Conservation (phyloP, 2,888 invertebrate species). For the Amiota minor region DNA sequence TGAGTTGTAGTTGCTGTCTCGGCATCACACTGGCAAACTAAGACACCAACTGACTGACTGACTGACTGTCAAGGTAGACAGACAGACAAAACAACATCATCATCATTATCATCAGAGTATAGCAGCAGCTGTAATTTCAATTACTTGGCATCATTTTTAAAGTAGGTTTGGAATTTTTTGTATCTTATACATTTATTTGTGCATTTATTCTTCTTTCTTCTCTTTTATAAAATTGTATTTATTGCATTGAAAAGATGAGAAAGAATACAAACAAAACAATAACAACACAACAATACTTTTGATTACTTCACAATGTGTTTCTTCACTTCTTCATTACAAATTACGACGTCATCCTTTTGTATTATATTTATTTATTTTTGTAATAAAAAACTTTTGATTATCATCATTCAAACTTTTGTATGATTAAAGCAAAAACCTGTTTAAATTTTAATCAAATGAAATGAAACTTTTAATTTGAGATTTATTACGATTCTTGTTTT, state of each 20-base stretch:
- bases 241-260: neutral
- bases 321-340: neutral
- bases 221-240: conserved; percentile 10
- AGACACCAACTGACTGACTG: neutral
- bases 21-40: conserved; percentile 12
- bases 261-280: no score
- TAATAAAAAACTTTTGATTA: no score
- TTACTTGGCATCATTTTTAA: conserved; percentile 29
- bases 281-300: neutral
- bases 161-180: conserved; percentile 23
- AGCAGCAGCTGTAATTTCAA: conserved; percentile 18
- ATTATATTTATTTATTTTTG: no score
- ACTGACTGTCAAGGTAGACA: neutral
- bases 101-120: neutral
- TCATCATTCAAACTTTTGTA: no score
- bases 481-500: no score
- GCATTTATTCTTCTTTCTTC: conserved; percentile 34
- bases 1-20: conserved; percentile 44
- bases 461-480: no score
- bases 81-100: conserved; percentile 18
- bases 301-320: conserved; percentile 7
- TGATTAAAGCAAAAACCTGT: no score
- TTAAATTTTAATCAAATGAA: no score
- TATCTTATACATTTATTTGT: conserved; percentile 38
- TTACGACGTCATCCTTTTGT: conserved; percentile 28